Evolutionary conservation across 2,888 invertebrate genomes (phyloP), one percentile per base, ranked within the genome.

Genomic region (Kryphioiulus occultus): DNA sequence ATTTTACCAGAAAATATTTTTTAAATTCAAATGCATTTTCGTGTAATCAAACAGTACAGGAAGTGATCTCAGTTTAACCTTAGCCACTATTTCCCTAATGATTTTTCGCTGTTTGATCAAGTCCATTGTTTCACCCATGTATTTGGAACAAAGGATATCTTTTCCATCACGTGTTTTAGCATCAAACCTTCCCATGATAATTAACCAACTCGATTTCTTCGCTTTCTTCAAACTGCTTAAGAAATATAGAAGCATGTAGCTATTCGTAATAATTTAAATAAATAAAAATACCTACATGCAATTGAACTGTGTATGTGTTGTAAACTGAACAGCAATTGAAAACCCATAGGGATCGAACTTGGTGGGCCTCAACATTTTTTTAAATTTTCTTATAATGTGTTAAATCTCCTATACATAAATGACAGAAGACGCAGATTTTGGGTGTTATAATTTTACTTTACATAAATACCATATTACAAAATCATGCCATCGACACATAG

Each of bases 401-500:
- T n/a, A n/a, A 47, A 47, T 47, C 17, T 17, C 19, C 17, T 15
- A 47, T 47, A 17, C 47, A 68, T 10, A 68, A 26, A 26, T 68
- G 26, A 68, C 22, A 68, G 12, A 26, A 68, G 5, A 26, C 68
- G 22, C 9, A 68, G 2, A 12, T 22, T 26, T 47, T 68, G 68
- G 68, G 68, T 68, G 68, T 68, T 68, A 68, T 68, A 68, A 68
- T 68, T 68, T 68, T 68, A 68, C 68, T 68, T 68, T 68, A 68
- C 68, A 68, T 68, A 68, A 68, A 68, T 68, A 26, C 68, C 68
- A 68, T 68, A 10, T 68, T 68, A 68, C 68, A 26, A 68, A 68
- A 68, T 68, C 68, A 68, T 68, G 68, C 68, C 68, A 68, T 26
- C 26, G 68, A 68, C 26, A 68, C 26, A 68, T 68, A 22, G 1